Base-by-base conservation (phyloP, 2,888 invertebrate genomes). In the Schrankia costaestrigalis region DNA sequence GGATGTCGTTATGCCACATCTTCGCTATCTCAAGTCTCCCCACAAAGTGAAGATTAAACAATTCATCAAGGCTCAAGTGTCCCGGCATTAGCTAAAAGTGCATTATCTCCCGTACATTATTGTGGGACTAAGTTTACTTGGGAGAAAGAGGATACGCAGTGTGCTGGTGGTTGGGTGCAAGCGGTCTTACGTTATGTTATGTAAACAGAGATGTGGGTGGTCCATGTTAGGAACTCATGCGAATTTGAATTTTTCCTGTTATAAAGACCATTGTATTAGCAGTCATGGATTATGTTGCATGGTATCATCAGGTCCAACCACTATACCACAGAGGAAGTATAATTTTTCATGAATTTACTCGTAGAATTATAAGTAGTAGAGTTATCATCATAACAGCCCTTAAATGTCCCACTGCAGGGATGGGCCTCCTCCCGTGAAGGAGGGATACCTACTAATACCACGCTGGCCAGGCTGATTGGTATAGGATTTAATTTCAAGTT, bases 71-170 rank as follows among this genome's bases (percentile, higher is more conserved):
- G 40, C 52, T 63, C 55, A 59, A 57, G 55, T 52, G 56, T 57
- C 48, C 40, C 34, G 46, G 48, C 53, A 68, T 61, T 50, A 63
- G 58, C 63, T 57, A 39, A 56, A 60, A 56, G 53, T 54, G 56
- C 58, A 63, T 60, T 53, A 53, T 65, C 58, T 51, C 58, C 46
- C 18, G 43, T 49, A 64, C 61, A 59, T 65, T 54, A 51, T 41
- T 62, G 49, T 52, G 33, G 53, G 51, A 38, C 44, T 60, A 58
- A 67, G 68, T 71, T 68, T 62, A 66, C 63, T 68, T 56, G 55
- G 56, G 65, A 63, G 54, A 66, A 71, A 74, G 65, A 63, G 66
- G 66, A 69, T 56, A 64, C 63, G 58, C 62, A 56, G 59, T 62
- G 56, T 58, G 53, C 59, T 51, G 49, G 57, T 42, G 54, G 55